phyloP scores from a whole-genome alignment of 2,797 vertebrate species.

The Chromobotia macracanthus region DNA sequence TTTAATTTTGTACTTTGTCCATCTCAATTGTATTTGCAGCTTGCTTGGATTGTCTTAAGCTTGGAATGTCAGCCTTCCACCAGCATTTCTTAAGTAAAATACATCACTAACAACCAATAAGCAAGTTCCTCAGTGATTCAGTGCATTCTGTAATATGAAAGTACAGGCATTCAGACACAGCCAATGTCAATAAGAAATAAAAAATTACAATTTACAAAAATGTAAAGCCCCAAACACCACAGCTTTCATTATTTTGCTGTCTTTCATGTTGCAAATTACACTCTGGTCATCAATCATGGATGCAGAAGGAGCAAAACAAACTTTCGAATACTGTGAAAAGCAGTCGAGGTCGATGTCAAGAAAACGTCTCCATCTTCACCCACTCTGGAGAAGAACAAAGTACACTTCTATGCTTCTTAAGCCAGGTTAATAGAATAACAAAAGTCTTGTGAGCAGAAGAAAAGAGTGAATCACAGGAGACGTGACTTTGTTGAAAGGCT shows the following conservation, averaged over 20 bases:
- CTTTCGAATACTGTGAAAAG: constrained; percentile 26
- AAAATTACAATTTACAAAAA: constrained; percentile 14
- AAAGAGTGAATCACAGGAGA: constrained; percentile 16
- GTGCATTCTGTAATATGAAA: no score
- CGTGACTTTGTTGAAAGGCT: constrained; percentile 21
- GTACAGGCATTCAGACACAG: no score
- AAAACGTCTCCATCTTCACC: constrained; percentile 14
- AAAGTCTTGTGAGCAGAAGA: background rate
- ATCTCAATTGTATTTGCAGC: no score
- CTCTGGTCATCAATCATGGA: constrained; percentile 38
- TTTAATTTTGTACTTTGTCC: no score
- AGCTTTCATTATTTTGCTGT: constrained; percentile 24
- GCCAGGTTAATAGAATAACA: constrained; percentile 10
- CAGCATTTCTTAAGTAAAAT: no score
- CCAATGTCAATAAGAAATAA: constrained; percentile 12
- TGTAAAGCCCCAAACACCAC: constrained; percentile 31
- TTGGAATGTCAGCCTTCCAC: no score
- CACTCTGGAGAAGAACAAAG: background rate
- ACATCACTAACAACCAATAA: no score
- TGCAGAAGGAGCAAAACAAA: constrained; percentile 40
- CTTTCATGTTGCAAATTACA: constrained; percentile 28
- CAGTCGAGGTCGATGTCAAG: constrained; percentile 16
- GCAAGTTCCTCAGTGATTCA: no score
- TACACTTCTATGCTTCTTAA: background rate
- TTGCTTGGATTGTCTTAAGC: no score